Percentiles rank a stretch among this genome's conserved stretches.
Conservation (phyloP, 2,797 vertebrate genomes). For the Hoplostethus mediterraneus region DNA sequence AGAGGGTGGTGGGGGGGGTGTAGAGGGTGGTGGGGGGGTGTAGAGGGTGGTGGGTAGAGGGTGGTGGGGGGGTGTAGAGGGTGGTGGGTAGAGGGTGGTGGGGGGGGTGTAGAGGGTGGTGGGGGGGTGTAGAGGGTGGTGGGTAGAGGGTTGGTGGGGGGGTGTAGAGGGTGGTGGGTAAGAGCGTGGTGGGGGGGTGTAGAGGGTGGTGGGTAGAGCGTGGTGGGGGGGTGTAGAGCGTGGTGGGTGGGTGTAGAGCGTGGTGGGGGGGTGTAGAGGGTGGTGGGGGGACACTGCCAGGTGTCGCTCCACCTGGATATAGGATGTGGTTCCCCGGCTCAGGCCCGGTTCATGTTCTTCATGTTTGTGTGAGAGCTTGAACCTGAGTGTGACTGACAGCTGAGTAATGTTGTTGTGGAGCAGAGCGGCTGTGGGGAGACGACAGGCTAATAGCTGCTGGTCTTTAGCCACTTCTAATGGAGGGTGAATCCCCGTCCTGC, state of each 20-base stretch:
- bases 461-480: conserved; percentile 63
- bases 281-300: neutral
- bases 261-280: too few relatives aligned
- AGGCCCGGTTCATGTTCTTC: neutral
- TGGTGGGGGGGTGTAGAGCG: neutral
- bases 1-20: neutral
- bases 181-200: neutral
- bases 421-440: conserved; percentile 44
- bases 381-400: conserved; percentile 45
- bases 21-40: too few relatives aligned
- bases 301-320: too few relatives aligned
- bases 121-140: too few relatives aligned
- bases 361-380: neutral
- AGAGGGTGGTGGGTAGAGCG: too few relatives aligned
- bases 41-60: neutral
- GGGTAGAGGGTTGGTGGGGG: neutral
- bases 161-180: too few relatives aligned
- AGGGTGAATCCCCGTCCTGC: conserved; percentile 68
- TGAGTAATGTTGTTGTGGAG: conserved; percentile 45
- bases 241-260: too few relatives aligned
- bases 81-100: too few relatives aligned
- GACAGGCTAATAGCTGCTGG: conserved; percentile 71
- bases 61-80: too few relatives aligned
- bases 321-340: too few relatives aligned
- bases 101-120: neutral